phyloP scores from a whole-genome alignment of 2,113 vertebrate genomes.

The Entomyzon cyanotis region DNA sequence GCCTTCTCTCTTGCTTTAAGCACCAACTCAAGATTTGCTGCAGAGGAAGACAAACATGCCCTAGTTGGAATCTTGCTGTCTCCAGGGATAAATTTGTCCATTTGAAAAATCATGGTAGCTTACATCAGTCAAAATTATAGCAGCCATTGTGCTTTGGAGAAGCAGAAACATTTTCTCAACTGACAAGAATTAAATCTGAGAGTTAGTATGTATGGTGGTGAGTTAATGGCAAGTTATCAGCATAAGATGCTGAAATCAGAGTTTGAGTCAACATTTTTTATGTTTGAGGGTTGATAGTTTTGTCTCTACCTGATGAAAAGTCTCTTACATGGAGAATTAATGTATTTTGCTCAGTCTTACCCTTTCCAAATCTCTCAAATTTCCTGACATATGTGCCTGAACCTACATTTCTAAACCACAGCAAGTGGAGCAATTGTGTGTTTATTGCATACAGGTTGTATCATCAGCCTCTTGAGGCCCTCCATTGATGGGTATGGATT shows the following conservation, averaged over 20 bases:
- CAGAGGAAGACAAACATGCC: constrained; percentile 24
- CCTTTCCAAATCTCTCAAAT: neutral
- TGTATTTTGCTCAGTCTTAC: neutral
- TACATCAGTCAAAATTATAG: constrained; percentile 52
- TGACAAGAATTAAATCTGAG: constrained; percentile 24
- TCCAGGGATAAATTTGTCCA: constrained; percentile 56
- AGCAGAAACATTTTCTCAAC: neutral
- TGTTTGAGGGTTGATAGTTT: neutral
- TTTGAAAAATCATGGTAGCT: constrained; percentile 51
- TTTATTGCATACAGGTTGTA: neutral
- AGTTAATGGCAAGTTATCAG: constrained; percentile 9
- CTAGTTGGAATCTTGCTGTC: constrained; percentile 40
- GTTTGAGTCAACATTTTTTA: neutral
- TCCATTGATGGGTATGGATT: neutral
- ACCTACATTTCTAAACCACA: neutral
- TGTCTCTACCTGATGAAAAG: neutral
- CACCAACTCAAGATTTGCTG: neutral
- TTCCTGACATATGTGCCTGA: neutral
- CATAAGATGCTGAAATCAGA: neutral
- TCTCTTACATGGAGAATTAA: neutral
- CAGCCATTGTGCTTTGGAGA: constrained; percentile 24
- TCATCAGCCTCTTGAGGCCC: neutral
- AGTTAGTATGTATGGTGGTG: neutral
- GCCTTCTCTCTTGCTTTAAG: constrained; percentile 6
- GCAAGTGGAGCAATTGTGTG: neutral